Evolutionary conservation across 1,140 invertebrate genomes (phyloP), one percentile per base, ranked within the genome.

Genomic region (Lasaia peninsularis): DNA sequence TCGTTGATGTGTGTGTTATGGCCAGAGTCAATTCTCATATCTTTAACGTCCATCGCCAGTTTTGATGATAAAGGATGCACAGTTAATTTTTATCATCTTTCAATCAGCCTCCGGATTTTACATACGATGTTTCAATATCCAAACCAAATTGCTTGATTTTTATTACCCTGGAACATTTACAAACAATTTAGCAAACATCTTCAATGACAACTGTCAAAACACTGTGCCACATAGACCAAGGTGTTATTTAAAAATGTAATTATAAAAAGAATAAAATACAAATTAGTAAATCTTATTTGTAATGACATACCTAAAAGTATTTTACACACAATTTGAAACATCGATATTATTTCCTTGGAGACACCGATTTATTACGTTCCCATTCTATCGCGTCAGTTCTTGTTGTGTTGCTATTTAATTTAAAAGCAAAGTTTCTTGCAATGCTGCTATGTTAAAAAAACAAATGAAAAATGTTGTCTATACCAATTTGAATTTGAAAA

Each of bases 341-440:
- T 88, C 82, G 80, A 86, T 88, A 85, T 65, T 79, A 88, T 88
- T 85, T 86, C 85, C 85, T 79, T 80, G 85, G 82, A 81, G 79
- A 86, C 80, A 85, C 82, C 78, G 82, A 88, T 86, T 86, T 86
- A 88, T 74, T 84, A 83, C 80, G 75, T 78, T 75, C 73, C 65
- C 73, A 67, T 67, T 49, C 61, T 67, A 69, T 83, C 78, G 69
- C 56, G 70, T 64, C 73, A 71, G 55, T 64, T 56, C 24, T 58
- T 52, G 33, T 34, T 50, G 61, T 73, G 72, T 80, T 80, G 60
- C 63, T 57, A 59, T 3, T 16, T 8, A 1, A 10, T 2, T 18
- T 10, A 44, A 44, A 44, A 44, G 18, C 20, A 9, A 20, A 44
- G 20, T 18, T 11, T 11, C 6, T 4, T 44, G 9, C 9, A 44